These are phyloP conservation scores for Erebia palarica DNA, from an alignment of 2,888 invertebrate genomes.

Conservation along the genomic window DNA sequence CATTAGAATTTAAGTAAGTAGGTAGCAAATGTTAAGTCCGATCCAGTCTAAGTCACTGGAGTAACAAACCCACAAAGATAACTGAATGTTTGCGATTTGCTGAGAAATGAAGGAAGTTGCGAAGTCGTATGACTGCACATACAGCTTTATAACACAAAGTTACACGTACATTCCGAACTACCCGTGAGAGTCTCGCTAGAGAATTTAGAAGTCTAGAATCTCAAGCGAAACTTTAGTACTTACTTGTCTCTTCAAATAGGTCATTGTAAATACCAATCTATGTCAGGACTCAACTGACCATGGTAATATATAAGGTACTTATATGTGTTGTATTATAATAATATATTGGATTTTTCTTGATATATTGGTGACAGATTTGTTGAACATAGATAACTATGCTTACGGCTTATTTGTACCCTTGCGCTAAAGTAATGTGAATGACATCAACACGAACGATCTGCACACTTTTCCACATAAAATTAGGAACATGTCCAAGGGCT, in stretches of 20 bases:
- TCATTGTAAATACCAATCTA: neutral
- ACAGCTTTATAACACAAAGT: slow-evolving; percentile 16
- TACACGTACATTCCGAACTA: slow-evolving; percentile 13
- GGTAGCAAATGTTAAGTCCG: neutral
- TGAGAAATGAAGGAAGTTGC: slow-evolving; percentile 18
- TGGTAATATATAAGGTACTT: neutral
- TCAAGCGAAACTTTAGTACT: slow-evolving; percentile 5
- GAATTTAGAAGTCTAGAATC: neutral
- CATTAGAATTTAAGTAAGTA: neutral
- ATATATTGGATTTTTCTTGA: too few species aligned
- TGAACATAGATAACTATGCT: too few species aligned
- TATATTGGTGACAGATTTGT: too few species aligned
- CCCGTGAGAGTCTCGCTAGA: neutral
- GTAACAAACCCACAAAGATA: slow-evolving; percentile 5
- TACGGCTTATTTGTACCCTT: too few species aligned
- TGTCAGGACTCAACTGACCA: too few species aligned
- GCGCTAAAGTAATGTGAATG: too few species aligned
- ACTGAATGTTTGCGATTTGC: slow-evolving; percentile 7
- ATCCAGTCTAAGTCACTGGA: neutral
- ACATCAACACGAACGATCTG: too few species aligned
- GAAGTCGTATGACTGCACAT: slow-evolving; percentile 11
- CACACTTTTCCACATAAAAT: too few species aligned
- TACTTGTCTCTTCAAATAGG: slow-evolving; percentile 1
- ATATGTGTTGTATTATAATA: too few species aligned
- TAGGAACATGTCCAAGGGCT: neutral